Conservation (phyloP, 2,797 vertebrate species). For the Xenops minutus region DNA sequence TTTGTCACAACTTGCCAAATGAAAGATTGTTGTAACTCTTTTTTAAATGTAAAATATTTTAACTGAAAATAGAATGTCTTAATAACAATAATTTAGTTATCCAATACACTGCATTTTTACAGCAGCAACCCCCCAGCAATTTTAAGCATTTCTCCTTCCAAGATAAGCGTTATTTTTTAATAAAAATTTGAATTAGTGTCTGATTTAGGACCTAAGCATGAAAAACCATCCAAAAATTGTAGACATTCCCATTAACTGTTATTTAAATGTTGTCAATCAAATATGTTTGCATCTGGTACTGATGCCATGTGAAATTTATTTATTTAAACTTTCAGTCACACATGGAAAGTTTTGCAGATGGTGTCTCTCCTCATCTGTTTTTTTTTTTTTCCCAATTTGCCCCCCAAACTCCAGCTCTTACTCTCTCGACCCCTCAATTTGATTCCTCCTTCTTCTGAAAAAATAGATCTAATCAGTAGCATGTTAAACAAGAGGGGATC, state of each 20-base stretch:
- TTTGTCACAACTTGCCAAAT: not conserved
- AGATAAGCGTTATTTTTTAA: not conserved
- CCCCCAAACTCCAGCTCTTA: constrained; percentile 9
- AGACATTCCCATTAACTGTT: constrained; percentile 75
- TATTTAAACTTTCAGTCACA: constrained; percentile 90
- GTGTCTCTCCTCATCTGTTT: constrained; percentile 73
- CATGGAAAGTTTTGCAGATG: constrained; percentile 91
- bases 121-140: not conserved
- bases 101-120: not conserved
- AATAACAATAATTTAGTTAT: not conserved
- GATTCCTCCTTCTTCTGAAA: constrained; percentile 81
- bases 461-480: constrained; percentile 91
- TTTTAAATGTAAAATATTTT: not conserved
- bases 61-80: not conserved
- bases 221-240: constrained; percentile 32
- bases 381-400: not conserved
- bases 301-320: constrained; percentile 80
- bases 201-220: constrained; percentile 44
- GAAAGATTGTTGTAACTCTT: not conserved
- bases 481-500: constrained; percentile 94
- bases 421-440: constrained; percentile 53
- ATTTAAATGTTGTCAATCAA: constrained; percentile 83
- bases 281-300: constrained; percentile 77
- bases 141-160: not conserved
- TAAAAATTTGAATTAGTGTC: constrained; percentile 13